Conservation (phyloP, 2,888 invertebrate species). For the Morpho deidamia region DNA sequence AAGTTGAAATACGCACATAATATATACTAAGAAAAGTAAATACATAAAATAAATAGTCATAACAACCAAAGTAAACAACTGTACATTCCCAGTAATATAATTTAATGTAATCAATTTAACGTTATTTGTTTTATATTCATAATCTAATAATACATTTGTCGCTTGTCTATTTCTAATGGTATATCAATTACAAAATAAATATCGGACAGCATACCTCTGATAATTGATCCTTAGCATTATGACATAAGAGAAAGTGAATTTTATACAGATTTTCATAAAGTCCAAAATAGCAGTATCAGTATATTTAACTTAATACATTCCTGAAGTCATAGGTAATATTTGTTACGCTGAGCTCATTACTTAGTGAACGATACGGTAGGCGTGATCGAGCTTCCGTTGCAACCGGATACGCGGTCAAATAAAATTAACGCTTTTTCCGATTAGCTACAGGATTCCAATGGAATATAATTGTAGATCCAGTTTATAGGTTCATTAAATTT, state of each 20-base stretch:
- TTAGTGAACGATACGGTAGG: constrained; percentile 59
- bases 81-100: not conserved
- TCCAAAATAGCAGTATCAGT: not conserved
- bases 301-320: constrained; percentile 1
- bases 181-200: constrained; percentile 8
- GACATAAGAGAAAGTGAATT: not conserved
- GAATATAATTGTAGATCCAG: not conserved
- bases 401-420: constrained; percentile 70
- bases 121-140: not conserved
- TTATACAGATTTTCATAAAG: not conserved
- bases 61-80: no score
- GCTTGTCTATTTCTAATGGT: not conserved
- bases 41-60: no score
- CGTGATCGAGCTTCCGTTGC: constrained; percentile 61
- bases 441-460: constrained; percentile 1
- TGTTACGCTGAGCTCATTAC: constrained; percentile 71
- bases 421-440: constrained; percentile 65
- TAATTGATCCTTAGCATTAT: not conserved
- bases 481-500: not conserved
- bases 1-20: no score
- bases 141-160: not conserved
- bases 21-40: no score
- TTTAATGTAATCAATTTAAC: not conserved
- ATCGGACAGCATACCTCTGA: not conserved
- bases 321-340: constrained; percentile 12